Percentiles rank a stretch among this genome's conserved stretches.
phyloP scores from a whole-genome alignment of 2,797 vertebrate species.

The Mormyrus proboscirostris region DNA sequence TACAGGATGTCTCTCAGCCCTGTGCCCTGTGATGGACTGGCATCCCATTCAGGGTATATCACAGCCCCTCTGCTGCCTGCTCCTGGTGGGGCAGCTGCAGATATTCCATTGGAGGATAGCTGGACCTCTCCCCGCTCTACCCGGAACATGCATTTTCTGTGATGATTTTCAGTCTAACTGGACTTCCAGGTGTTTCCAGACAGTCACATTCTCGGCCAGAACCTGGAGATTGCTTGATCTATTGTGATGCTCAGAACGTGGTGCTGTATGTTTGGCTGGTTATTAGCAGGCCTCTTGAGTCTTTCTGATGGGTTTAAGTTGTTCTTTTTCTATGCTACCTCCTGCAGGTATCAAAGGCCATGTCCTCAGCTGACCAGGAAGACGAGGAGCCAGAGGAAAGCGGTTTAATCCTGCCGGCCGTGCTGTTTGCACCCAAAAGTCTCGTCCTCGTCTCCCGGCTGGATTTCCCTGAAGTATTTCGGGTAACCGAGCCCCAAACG shows the following conservation, averaged over 20 bases:
- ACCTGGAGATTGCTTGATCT: background rate
- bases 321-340: background rate
- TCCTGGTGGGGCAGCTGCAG: background rate
- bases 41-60: background rate
- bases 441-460: constrained; percentile 92
- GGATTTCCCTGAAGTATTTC: constrained; percentile 95
- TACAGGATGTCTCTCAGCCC: background rate
- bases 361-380: constrained; percentile 72
- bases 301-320: background rate
- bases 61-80: background rate
- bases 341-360: constrained; percentile 80
- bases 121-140: background rate
- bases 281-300: background rate
- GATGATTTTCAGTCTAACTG: background rate
- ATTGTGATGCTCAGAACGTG: background rate
- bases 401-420: constrained; percentile 88
- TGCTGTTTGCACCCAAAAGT: constrained; percentile 97
- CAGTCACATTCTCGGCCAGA: background rate
- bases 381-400: constrained; percentile 61
- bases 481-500: constrained; percentile 67
- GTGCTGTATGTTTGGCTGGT: background rate
- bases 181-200: background rate
- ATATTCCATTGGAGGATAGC: background rate
- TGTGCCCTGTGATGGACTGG: background rate
- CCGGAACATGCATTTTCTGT: background rate